phyloP scores from a whole-genome alignment of 1,140 invertebrate genomes.

The Drosophila pseudoananassae region DNA sequence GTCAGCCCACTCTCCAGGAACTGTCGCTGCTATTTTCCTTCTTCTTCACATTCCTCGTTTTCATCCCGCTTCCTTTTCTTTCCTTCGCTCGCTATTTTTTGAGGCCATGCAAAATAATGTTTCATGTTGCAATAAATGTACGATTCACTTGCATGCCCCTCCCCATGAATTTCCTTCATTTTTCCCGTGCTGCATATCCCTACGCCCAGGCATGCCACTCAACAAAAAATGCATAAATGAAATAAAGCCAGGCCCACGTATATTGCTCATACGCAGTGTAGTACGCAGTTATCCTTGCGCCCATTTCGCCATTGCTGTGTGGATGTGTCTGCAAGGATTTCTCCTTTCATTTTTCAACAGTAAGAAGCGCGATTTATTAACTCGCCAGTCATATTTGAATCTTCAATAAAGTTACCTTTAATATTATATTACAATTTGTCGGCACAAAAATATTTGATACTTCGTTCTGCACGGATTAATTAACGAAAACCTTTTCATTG shows the following conservation, averaged over 20 bases:
- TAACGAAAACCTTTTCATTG: not conserved
- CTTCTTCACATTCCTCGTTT: constrained; percentile 18
- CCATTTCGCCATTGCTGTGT: constrained; percentile 47
- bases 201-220: constrained; percentile 46
- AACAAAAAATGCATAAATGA: constrained; percentile 37
- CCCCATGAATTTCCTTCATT: constrained; percentile 24
- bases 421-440: constrained; percentile 3
- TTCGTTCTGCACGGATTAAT: not conserved
- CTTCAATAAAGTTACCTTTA: constrained; percentile 5
- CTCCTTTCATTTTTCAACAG: constrained; percentile 44
- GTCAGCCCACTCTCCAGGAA: not conserved
- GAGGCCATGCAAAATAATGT: constrained; percentile 81
- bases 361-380: constrained; percentile 52
- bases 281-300: constrained; percentile 78
- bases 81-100: constrained; percentile 54
- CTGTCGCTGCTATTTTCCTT: constrained; percentile 11
- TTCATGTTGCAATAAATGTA: constrained; percentile 83
- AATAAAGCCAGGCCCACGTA: constrained; percentile 30
- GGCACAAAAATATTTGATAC: too few species aligned
- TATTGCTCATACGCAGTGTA: constrained; percentile 72
- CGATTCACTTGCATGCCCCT: constrained; percentile 42
- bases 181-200: constrained; percentile 26
- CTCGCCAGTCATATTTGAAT: constrained; percentile 34
- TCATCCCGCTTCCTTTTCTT: constrained; percentile 23
- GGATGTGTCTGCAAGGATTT: constrained; percentile 9